Percentiles rank a stretch among this genome's conserved stretches.
These are phyloP conservation scores for Sander vitreus DNA, from an alignment of 2,113 vertebrate genomes.

Conservation along the genomic window DNA sequence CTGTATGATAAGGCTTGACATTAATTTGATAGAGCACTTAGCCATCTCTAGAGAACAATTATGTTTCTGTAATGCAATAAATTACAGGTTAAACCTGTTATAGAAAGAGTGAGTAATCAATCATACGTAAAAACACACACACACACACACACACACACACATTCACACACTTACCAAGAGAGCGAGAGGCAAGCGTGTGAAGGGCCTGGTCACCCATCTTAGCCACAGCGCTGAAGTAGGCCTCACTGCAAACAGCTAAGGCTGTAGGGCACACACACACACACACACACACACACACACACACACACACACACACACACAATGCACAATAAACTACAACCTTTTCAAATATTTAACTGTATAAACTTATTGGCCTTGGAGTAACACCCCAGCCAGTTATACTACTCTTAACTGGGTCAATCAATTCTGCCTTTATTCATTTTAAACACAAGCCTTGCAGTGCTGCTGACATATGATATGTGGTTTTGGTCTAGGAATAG, in stretches of 20 bases:
- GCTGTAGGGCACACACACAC: slow-evolving; percentile 73
- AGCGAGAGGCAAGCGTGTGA: slow-evolving; percentile 90
- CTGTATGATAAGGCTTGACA: not conserved
- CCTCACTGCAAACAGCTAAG: slow-evolving; percentile 89
- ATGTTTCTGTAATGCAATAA: slow-evolving; percentile 1
- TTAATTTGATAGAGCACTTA: slow-evolving; percentile 16
- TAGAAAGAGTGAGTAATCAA: slow-evolving; percentile 9
- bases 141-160: not conserved
- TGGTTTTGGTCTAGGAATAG: slow-evolving; percentile 59
- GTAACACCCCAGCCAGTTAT: not conserved
- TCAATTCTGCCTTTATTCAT: slow-evolving; percentile 23
- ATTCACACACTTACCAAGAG: slow-evolving; percentile 87
- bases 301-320: slow-evolving; percentile 18
- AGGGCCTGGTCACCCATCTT: slow-evolving; percentile 94
- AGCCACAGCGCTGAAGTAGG: slow-evolving; percentile 92
- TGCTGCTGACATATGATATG: slow-evolving; percentile 53
- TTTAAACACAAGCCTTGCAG: slow-evolving; percentile 7
- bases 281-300: slow-evolving; percentile 21
- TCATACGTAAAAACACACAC: slow-evolving; percentile 6
- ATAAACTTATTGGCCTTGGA: not conserved
- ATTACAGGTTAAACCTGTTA: slow-evolving; percentile 16
- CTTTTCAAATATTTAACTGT: not conserved
- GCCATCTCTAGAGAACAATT: not conserved
- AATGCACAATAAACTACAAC: not conserved
- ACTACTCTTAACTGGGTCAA: not conserved